Base-by-base conservation (phyloP, 2,888 invertebrate species). In the Ctenicera cuprea region DNA sequence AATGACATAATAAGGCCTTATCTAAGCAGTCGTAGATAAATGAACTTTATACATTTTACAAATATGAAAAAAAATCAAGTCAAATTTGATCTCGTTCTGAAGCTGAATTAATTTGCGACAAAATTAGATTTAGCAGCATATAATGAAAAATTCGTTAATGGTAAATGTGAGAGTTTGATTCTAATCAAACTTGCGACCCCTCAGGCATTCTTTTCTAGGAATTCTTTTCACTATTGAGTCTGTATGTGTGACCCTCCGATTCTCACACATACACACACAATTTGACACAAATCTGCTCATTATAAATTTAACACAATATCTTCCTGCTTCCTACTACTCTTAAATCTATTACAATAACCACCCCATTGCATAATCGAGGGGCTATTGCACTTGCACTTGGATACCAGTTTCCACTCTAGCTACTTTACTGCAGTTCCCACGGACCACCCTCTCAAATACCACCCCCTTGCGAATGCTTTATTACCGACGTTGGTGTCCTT, bases 401-500 rank as follows among this genome's bases (percentile, higher is more conserved):
- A 65, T 54, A 73, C 76, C 73, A 66, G 76, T 71, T 73, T 71
- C 71, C 67, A 73, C 57, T 33, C 61, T 16, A 61, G 66, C 71
- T 67, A 71, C 52, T 76, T 73, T 70, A 63, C 26, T n/a, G 33
- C 61, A 33, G 64, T 76, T 74, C 76, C 72, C 74, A 74, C 74
- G 72, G 65, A 62, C 72, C 76, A 71, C 74, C 76, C 76, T 72
- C 69, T 64, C 54, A 64, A 41, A 72, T 52, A 22, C 72, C 65
- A 67, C 68, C 70, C 68, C 54, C 75, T 67, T 61, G 48, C 50
- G 64, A 63, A 71, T 64, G 41, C 52, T 54, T 30, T 65, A 71
- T 71, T 71, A 65, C 71, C 59, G 48, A 57, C 65, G 59, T 48
- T 48, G 71, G 26, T 61, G 57, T 11, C 59, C n/a, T 14, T 18